These are phyloP conservation scores for Spodoptera picta DNA, from an alignment of 2,888 invertebrate genomes.

Conservation along the genomic window DNA sequence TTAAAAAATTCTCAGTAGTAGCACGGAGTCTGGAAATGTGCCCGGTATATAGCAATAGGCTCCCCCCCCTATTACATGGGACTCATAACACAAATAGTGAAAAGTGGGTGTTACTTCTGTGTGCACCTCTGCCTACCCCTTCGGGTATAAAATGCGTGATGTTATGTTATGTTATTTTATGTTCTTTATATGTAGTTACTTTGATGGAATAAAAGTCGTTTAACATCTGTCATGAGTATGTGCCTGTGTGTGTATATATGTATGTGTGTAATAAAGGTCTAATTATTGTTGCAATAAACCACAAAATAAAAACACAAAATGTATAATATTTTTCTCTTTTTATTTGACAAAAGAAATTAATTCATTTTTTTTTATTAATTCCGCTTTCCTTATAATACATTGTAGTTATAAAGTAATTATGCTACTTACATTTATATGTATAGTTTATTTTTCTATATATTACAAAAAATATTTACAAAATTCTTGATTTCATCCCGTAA, in stretches of 20 bases:
- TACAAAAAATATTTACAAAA: slow-evolving; percentile 87
- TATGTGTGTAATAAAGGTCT: slow-evolving; percentile 8
- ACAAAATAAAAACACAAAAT: slow-evolving; percentile 71
- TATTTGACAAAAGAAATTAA: slow-evolving; percentile 88
- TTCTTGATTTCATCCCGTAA: slow-evolving; percentile 78
- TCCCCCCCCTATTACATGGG: too few species aligned
- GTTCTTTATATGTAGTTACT: slow-evolving; percentile 1
- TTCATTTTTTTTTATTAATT: slow-evolving; percentile 85
- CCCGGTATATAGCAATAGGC: too few species aligned
- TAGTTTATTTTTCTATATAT: slow-evolving; percentile 84
- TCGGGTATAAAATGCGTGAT: too few species aligned
- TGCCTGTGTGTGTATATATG: too few species aligned
- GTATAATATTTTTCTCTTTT: slow-evolving; percentile 80
- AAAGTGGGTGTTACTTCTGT: too few species aligned
- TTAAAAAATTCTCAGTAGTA: too few species aligned
- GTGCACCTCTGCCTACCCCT: too few species aligned
- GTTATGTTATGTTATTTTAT: too few species aligned
- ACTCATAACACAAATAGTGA: too few species aligned
- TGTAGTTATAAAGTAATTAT: slow-evolving; percentile 86
- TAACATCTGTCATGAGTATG: slow-evolving; percentile 5
- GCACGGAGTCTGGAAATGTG: too few species aligned
- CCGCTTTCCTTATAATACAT: slow-evolving; percentile 85
- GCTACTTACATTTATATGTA: slow-evolving; percentile 87
- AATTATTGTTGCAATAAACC: slow-evolving; percentile 7
- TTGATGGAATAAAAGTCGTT: slow-evolving; percentile 15